Evolutionary conservation across 2,888 invertebrate genomes (phyloP).

Genomic region (Sinohyriopsis cumingii): DNA sequence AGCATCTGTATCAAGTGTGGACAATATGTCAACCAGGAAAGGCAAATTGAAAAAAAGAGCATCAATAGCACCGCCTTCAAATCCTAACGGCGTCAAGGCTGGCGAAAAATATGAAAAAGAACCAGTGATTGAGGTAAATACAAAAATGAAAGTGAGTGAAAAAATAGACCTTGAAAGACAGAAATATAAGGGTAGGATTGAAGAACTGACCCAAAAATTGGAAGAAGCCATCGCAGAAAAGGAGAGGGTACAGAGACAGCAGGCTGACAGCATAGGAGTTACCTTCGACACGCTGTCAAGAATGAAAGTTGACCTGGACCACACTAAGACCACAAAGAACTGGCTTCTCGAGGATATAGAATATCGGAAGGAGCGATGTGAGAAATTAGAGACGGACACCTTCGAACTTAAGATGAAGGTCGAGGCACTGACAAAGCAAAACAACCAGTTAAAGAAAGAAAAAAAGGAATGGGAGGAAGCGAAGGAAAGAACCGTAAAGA

Average conservation of each 20-base stretch:
- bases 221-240: conserved; percentile 33
- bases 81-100: too few relatives aligned
- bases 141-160: conserved; percentile 36
- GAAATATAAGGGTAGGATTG: conserved; percentile 31
- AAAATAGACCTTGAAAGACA: conserved; percentile 27
- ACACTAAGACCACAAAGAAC: conserved; percentile 27
- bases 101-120: neutral
- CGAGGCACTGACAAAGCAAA: conserved; percentile 32
- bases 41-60: too few relatives aligned
- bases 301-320: conserved; percentile 36
- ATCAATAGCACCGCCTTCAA: too few relatives aligned
- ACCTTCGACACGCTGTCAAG: conserved; percentile 32
- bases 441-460: conserved; percentile 25
- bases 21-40: too few relatives aligned
- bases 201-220: conserved; percentile 35
- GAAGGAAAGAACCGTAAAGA: conserved; percentile 12
- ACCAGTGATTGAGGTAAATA: conserved; percentile 34
- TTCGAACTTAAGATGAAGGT: conserved; percentile 42
- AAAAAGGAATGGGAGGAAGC: conserved; percentile 26
- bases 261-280: conserved; percentile 34
- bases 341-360: conserved; percentile 37
- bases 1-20: too few relatives aligned
- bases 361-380: conserved; percentile 32
- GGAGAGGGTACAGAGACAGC: conserved; percentile 31
- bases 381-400: conserved; percentile 36